These are phyloP conservation scores for Percina caprodes DNA, from an alignment of 2,113 vertebrate species.

Conservation along the genomic window DNA sequence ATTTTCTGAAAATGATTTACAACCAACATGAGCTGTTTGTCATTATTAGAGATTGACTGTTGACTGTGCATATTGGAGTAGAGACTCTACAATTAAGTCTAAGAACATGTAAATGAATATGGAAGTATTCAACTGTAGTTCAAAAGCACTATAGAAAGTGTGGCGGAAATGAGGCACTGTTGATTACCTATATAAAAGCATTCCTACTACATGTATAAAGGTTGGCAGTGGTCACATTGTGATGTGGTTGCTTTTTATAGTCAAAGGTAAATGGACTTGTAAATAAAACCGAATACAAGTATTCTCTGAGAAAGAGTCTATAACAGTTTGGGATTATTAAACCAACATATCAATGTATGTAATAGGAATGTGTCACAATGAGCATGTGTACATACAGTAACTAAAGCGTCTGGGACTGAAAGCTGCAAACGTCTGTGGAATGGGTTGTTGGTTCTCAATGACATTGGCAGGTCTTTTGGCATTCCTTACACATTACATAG, in stretches of 20 bases:
- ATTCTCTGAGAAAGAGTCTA: background rate
- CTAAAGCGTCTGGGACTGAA: background rate
- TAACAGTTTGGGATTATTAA: background rate
- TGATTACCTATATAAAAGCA: conserved; percentile 22
- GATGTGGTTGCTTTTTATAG: background rate
- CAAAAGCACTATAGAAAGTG: conserved; percentile 25
- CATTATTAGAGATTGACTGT: background rate
- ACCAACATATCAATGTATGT: background rate
- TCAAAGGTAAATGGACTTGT: background rate
- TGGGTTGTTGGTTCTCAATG: conserved; percentile 20
- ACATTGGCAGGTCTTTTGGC: conserved; percentile 4
- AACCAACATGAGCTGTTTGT: background rate
- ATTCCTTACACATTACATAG: background rate
- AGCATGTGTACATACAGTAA: background rate
- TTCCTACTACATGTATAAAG: background rate
- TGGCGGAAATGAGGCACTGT: background rate
- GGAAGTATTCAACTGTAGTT: conserved; percentile 44
- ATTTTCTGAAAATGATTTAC: background rate
- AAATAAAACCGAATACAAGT: background rate
- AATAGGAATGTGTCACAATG: background rate
- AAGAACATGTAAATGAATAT: conserved; percentile 34
- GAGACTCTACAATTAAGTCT: background rate
- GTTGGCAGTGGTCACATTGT: background rate
- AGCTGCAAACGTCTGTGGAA: conserved; percentile 5
- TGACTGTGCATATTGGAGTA: background rate